phyloP scores from a whole-genome alignment of 2,113 vertebrate genomes.

The Odocoileus hemionus region DNA sequence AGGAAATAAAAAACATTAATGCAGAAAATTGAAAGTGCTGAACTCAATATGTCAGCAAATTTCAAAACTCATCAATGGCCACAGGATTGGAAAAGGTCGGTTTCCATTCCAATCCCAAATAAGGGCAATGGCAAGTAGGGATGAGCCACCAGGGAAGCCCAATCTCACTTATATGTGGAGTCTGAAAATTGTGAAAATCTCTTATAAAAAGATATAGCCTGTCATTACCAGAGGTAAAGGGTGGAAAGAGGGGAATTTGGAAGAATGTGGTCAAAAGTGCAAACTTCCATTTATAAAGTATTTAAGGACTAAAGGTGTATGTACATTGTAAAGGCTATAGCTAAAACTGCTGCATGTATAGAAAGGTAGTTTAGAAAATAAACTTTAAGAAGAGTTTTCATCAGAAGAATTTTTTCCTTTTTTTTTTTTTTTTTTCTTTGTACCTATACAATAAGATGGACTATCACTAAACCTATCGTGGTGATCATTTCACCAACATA shows the following conservation, averaged over 20 bases:
- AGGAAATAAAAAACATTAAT: not conserved
- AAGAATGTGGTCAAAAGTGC: not conserved
- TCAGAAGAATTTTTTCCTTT: not conserved
- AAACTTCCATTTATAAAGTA: not conserved
- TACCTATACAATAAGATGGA: not conserved
- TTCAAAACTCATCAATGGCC: no score
- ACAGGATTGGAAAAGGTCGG: no score
- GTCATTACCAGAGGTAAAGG: not conserved
- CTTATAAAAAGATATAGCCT: not conserved
- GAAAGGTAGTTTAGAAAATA: not conserved
- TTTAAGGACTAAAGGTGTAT: not conserved
- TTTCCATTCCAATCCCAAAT: no score
- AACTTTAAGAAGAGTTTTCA: not conserved
- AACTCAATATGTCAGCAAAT: no score
- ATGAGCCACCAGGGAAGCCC: no score
- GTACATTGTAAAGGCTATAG: not conserved
- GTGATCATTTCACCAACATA: not conserved
- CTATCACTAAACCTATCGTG: not conserved
- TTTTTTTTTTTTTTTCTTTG: not conserved
- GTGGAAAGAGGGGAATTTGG: not conserved
- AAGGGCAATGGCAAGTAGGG: no score
- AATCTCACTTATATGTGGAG: not conserved
- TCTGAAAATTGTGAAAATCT: not conserved
- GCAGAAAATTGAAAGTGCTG: no score
- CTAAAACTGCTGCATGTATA: not conserved